Base-by-base conservation (phyloP, 2,113 vertebrate species). In the Dicrurus megarhynchus region DNA sequence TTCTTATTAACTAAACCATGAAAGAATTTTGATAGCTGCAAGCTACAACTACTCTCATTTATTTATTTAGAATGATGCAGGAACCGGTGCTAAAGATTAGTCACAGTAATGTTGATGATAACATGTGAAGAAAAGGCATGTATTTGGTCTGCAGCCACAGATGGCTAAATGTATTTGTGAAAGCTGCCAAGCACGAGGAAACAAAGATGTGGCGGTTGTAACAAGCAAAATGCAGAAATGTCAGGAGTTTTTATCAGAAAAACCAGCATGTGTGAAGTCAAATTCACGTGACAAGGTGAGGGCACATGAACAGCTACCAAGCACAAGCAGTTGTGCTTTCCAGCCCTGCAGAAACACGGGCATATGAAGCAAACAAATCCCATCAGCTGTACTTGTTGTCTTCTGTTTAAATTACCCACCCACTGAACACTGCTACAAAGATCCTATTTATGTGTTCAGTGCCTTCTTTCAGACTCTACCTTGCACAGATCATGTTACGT, bases 391-490 rank as follows among this genome's bases (percentile, higher is more conserved):
- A 7, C 46, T 94, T 78, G 41, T 82, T 96, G 52, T 65, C 27
- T 27, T 96, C 84, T 79, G 49, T n/a, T 91, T 92, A 84, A 87
- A 95, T 94, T 86, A 96, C 80, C 88, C 80, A 85, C 28, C 39
- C 76, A 75, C 26, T 6, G 21, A 95, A 73, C n/a, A 42, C n/a
- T 89, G 35, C 59, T 76, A 44, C 39, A 76, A 84, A 78, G 35
- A 55, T 83, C 49, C 39, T 94, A n/a, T 95, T 97, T 96, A 85
- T 82, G 87, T 42, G 20, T 90, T 86, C 61, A 57, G 28, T 46
- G 70, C 84, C 55, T 95, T 60, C 69, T 96, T 95, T 85, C 84
- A 95, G 52, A 90, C 24, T 85, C 88, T 85, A 49, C 53, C 80
- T 92, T 59, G 27, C 50, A 91, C 46, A 56, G 35, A 86, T 65